Evolutionary conservation across 1,140 invertebrate species (phyloP).

Genomic region (Listronotus oregonensis): DNA sequence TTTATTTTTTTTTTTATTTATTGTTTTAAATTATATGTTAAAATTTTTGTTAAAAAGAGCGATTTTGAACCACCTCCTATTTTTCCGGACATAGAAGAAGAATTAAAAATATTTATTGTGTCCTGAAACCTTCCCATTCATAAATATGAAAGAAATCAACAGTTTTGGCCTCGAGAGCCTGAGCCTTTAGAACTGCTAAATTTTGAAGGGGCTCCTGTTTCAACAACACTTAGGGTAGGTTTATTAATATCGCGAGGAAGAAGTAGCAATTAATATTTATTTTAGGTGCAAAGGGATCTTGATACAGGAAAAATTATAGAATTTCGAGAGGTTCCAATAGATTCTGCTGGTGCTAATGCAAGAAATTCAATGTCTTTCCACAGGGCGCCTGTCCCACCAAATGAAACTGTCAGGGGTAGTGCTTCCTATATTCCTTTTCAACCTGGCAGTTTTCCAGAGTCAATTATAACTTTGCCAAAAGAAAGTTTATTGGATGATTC

Average conservation of each 20-base stretch:
- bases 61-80: constrained; percentile 55
- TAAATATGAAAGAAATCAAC: constrained; percentile 62
- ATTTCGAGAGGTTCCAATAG: constrained; percentile 69
- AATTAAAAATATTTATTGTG: constrained; percentile 65
- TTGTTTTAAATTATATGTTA: too few relatives aligned
- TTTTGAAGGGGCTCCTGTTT: constrained; percentile 58
- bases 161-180: constrained; percentile 63
- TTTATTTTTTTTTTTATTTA: too few relatives aligned
- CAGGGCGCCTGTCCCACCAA: constrained; percentile 64
- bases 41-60: too few relatives aligned
- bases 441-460: constrained; percentile 78
- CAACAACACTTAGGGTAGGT: constrained; percentile 59
- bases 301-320: constrained; percentile 71
- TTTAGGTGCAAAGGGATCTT: constrained; percentile 68
- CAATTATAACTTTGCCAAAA: constrained; percentile 42
- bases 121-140: constrained; percentile 69
- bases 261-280: not conserved
- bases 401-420: constrained; percentile 69
- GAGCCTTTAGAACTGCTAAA: constrained; percentile 60
- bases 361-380: constrained; percentile 78
- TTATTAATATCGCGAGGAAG: not conserved
- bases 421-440: constrained; percentile 77
- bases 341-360: constrained; percentile 67
- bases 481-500: constrained; percentile 14
- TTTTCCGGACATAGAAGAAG: constrained; percentile 61